These are phyloP conservation scores for Platycheirus albimanus DNA, from an alignment of 2,888 invertebrate genomes.

Conservation along the genomic window DNA sequence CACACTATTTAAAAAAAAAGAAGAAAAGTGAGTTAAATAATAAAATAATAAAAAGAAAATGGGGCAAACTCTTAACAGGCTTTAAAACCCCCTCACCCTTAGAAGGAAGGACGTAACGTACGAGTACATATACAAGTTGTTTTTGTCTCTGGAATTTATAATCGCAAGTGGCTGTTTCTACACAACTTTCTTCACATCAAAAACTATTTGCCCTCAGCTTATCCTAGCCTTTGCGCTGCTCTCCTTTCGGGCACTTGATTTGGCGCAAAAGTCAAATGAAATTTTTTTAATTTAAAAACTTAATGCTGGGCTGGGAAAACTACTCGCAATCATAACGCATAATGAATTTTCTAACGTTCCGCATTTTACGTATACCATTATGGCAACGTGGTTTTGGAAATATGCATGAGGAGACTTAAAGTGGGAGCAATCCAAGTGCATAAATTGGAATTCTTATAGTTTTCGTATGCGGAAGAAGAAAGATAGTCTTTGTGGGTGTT, in stretches of 20 bases:
- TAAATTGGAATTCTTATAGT: conserved; percentile 11
- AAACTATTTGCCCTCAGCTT: conserved; percentile 64
- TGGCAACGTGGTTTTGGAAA: conserved; percentile 31
- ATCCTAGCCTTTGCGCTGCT: conserved; percentile 61
- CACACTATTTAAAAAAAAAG: conserved; percentile 22
- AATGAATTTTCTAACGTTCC: conserved; percentile 50
- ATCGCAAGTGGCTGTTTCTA: conserved; percentile 49
- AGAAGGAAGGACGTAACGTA: conserved; percentile 66
- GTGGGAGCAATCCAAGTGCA: conserved; percentile 25
- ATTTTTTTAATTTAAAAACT: conserved; percentile 64
- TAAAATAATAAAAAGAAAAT: conserved; percentile 20
- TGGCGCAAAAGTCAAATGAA: conserved; percentile 62
- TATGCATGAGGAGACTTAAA: conserved; percentile 46
- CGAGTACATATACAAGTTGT: conserved; percentile 47
- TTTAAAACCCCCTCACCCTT: conserved; percentile 15
- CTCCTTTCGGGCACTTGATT: conserved; percentile 72
- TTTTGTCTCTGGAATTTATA: conserved; percentile 64
- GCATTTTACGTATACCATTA: conserved; percentile 18
- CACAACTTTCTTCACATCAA: conserved; percentile 61
- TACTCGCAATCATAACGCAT: conserved; percentile 53
- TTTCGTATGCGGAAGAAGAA: neutral
- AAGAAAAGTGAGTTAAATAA: conserved; percentile 28
- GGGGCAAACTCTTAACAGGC: conserved; percentile 47
- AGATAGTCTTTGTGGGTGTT: neutral
- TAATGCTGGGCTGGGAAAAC: conserved; percentile 42